These are phyloP conservation scores for Phymorhynchus buccinoides DNA, from an alignment of 1,140 invertebrate species.

Conservation along the genomic window DNA sequence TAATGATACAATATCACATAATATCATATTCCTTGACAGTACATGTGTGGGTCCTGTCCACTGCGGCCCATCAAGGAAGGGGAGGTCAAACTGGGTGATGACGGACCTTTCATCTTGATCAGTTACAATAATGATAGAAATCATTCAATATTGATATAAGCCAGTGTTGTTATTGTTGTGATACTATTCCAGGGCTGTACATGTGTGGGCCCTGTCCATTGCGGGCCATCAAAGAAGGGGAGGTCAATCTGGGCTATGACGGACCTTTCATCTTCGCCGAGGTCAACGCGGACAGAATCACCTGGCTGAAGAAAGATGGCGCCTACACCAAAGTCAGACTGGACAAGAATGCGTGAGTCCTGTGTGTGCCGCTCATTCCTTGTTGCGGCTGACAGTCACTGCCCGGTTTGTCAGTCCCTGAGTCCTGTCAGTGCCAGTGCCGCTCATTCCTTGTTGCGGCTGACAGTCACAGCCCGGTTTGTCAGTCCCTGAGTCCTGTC, in stretches of 20 bases:
- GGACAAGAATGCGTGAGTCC: conserved; percentile 49
- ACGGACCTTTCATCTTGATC: conserved; percentile 84
- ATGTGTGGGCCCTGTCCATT: conserved; percentile 79
- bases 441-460: no score
- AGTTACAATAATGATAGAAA: no score
- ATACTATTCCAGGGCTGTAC: conserved; percentile 76
- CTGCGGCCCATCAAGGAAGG: conserved; percentile 81
- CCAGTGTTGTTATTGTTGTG: no score
- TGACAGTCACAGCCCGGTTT: no score
- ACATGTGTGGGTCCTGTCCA: conserved; percentile 78
- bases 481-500: no score
- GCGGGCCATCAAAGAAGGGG: conserved; percentile 81
- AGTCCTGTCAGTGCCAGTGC: no score
- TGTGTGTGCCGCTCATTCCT: background rate
- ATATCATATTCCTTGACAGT: no score
- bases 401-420: no score
- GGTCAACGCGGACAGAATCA: conserved; percentile 84
- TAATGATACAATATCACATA: no score
- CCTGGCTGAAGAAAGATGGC: conserved; percentile 63
- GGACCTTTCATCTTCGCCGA: conserved; percentile 84
- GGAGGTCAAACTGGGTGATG: conserved; percentile 80
- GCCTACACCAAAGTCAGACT: conserved; percentile 53
- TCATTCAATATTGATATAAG: no score
- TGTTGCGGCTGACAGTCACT: no score
- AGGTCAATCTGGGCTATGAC: conserved; percentile 80